Evolutionary conservation across 2,797 vertebrate species (phyloP), one percentile per base, ranked within the genome.

Genomic region (Cyprinella venusta): DNA sequence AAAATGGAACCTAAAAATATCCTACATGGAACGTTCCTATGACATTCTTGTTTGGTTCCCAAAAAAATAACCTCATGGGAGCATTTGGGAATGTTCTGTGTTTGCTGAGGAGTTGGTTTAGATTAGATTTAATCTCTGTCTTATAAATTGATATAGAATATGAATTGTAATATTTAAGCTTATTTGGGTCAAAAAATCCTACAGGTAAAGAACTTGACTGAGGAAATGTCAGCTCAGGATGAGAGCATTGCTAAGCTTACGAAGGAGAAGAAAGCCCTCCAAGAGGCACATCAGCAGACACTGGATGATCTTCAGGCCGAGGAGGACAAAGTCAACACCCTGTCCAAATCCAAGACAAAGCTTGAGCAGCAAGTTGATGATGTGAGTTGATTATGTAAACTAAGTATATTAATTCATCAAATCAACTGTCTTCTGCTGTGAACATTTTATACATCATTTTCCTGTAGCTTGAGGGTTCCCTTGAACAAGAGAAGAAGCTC

Each of bases 401-500:
- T 4, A 30, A 63, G 0, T 30, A 63, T 30, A 30, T 63, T 8
- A 91, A 61, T 3, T 65, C 8, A 16, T 4, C 8, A 21, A 4
- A 2, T 18, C 2, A 15, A 8, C 59, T 18, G 1, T 72, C 13
- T 18, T 40, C 7, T 8, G 0, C 4, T 24, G 9, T 59, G 9
- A 59, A 79, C 56, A 42, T 0, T 63, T 15, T 16, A 8, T 63
- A 30, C 8, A 16, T 63, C 15, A 30, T 30, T 63, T 4, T 63
- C 61, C 9, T 2, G 19, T 7, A 97, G 96, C 91, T 96, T 90
- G 96, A 98, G 90, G 94, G 91, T 52, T 95, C 95, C 80, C 91
- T 97, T 72, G 96, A 97, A 85, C 95, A 97, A 88, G 96, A 97
- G 85, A 97, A 95, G 90, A 97, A 96, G 88, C 90, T 95, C 0